These are phyloP conservation scores for Echiichthys vipera DNA, from an alignment of 2,797 vertebrate genomes.

Conservation along the genomic window DNA sequence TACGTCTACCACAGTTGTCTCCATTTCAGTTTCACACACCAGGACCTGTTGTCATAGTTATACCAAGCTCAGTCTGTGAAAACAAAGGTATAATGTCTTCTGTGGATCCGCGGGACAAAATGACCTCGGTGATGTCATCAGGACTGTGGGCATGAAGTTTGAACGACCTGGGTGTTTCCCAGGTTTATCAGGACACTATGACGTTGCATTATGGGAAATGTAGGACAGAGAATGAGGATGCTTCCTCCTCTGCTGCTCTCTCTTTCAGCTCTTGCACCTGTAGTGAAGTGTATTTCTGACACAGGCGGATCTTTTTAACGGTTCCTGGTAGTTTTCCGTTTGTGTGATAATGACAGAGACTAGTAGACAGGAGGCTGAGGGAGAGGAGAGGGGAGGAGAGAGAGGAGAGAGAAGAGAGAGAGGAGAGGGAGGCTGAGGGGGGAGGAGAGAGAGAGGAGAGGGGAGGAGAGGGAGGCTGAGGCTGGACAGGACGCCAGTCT, in stretches of 20 bases:
- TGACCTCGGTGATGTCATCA: not conserved
- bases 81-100: not conserved
- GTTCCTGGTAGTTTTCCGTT: not conserved
- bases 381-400: too few species aligned
- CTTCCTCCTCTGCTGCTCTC: not conserved
- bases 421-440: too few species aligned
- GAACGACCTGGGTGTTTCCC: not conserved
- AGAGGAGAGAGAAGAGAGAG: too few species aligned
- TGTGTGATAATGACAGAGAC: not conserved
- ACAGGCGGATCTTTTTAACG: not conserved
- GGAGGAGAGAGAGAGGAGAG: too few species aligned
- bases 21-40: not conserved
- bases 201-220: conserved; percentile 8
- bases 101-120: not conserved
- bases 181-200: not conserved
- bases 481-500: too few species aligned
- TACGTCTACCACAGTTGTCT: not conserved
- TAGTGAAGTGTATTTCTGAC: not conserved
- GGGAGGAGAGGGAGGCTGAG: too few species aligned
- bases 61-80: not conserved
- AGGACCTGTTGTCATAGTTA: not conserved
- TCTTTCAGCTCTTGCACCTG: not conserved
- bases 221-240: not conserved
- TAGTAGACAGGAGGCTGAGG: too few species aligned
- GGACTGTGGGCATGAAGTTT: not conserved